A percentile compares a stretch with the other conserved stretches of the same genome.
Conservation (phyloP, 1,140 invertebrate species). For the Diplogasteroides magnus region DNA sequence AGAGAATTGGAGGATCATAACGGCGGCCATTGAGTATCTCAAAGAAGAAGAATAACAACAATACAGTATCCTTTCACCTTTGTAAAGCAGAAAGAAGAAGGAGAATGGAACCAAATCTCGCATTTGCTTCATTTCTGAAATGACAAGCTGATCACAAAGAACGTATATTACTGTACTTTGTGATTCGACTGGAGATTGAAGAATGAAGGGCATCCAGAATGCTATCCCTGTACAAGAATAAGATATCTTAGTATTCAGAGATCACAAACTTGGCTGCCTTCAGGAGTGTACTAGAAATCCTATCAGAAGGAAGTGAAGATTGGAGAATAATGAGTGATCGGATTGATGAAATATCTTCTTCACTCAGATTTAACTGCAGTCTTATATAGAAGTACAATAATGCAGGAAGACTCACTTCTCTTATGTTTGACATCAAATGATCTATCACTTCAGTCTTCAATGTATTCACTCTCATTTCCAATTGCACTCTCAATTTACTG, state of each 20-base stretch:
- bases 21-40: background rate
- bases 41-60: no score
- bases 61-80: background rate
- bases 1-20: background rate
- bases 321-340: background rate
- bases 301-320: background rate
- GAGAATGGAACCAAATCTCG: background rate
- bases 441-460: background rate
- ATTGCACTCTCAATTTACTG: background rate
- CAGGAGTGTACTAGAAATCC: background rate
- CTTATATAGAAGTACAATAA: background rate
- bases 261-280: background rate
- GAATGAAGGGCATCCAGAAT: background rate
- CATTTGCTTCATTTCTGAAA: background rate
- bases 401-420: background rate
- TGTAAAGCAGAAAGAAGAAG: background rate
- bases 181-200: background rate
- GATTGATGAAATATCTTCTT: background rate
- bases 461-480: background rate
- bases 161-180: no score
- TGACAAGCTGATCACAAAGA: background rate
- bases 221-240: background rate
- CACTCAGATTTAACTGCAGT: background rate
- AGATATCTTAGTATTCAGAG: background rate
- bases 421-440: background rate